Percentiles rank a stretch among this genome's conserved stretches.
Conservation (phyloP, 2,113 vertebrate species). For the Cygnus buccinator region DNA sequence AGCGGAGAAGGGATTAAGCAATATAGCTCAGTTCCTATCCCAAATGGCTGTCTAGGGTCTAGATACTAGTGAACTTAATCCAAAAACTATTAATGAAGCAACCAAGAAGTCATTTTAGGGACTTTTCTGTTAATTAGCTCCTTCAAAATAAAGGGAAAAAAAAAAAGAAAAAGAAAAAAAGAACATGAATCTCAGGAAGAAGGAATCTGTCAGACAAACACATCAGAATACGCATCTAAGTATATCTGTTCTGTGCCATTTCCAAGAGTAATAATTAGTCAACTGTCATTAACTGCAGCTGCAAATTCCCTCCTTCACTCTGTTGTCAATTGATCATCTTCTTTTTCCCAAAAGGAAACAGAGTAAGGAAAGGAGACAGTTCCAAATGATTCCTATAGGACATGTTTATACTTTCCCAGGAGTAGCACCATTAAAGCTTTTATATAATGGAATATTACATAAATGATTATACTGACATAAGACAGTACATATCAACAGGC, state of each 20-base stretch:
- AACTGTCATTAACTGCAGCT: conserved; percentile 14
- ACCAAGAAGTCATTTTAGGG: not conserved
- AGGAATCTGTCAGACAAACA: not conserved
- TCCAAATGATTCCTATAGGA: not conserved
- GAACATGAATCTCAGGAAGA: not conserved
- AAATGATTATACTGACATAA: not conserved
- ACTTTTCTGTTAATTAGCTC: not conserved
- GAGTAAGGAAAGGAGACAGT: not conserved
- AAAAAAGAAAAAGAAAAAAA: not conserved
- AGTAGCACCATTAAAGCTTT: not conserved
- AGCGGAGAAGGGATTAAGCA: not conserved
- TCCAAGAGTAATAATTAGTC: conserved; percentile 19
- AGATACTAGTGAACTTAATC: not conserved
- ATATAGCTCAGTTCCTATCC: not conserved
- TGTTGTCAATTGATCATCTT: not conserved
- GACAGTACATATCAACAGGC: not conserved
- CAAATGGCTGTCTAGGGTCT: not conserved
- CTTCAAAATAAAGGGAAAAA: not conserved
- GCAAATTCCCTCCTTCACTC: not conserved
- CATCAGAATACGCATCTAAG: not conserved
- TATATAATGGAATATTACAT: not conserved
- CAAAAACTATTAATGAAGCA: not conserved
- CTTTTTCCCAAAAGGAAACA: not conserved
- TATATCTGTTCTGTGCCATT: not conserved
- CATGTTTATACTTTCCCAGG: not conserved